phyloP scores from a whole-genome alignment of 1,140 invertebrate genomes.

The Neomicropteryx cornuta region DNA sequence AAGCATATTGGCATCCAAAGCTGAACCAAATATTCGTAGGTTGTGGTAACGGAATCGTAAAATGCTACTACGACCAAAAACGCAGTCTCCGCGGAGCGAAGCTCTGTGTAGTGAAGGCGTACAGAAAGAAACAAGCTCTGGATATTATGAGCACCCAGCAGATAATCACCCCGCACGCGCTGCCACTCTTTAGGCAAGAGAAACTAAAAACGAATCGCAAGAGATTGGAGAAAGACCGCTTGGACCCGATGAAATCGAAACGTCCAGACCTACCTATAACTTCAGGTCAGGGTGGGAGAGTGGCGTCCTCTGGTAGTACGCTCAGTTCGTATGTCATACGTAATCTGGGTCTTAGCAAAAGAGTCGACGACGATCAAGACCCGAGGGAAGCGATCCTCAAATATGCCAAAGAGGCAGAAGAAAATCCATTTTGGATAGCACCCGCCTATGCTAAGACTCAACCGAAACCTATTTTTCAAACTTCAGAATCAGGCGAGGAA shows the following conservation, averaged over 20 bases:
- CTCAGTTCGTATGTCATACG: slow-evolving; percentile 95
- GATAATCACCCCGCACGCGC: slow-evolving; percentile 94
- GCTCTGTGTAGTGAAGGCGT: slow-evolving; percentile 75
- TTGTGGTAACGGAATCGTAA: slow-evolving; percentile 82
- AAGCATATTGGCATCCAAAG: slow-evolving; percentile 91
- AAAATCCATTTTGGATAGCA: slow-evolving; percentile 95
- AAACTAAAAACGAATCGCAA: slow-evolving; percentile 81
- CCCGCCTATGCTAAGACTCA: slow-evolving; percentile 84
- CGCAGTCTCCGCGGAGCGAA: slow-evolving; percentile 83
- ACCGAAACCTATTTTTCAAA: slow-evolving; percentile 64
- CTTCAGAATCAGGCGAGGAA: slow-evolving; percentile 41
- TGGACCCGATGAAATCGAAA: slow-evolving; percentile 87
- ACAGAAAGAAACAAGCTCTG: slow-evolving; percentile 64
- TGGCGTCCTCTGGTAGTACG: slow-evolving; percentile 91
- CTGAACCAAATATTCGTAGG: slow-evolving; percentile 94
- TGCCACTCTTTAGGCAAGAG: slow-evolving; percentile 92
- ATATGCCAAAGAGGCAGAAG: slow-evolving; percentile 91
- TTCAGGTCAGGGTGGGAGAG: slow-evolving; percentile 79
- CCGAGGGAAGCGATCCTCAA: slow-evolving; percentile 94
- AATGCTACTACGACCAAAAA: slow-evolving; percentile 83
- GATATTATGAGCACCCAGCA: slow-evolving; percentile 85
- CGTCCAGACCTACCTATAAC: slow-evolving; percentile 97
- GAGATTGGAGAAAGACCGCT: slow-evolving; percentile 81
- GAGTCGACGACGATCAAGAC: slow-evolving; percentile 92
- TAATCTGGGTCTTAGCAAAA: slow-evolving; percentile 86